phyloP scores from a whole-genome alignment of 1,140 invertebrate species.

The Lepidotrigona ventralis region DNA sequence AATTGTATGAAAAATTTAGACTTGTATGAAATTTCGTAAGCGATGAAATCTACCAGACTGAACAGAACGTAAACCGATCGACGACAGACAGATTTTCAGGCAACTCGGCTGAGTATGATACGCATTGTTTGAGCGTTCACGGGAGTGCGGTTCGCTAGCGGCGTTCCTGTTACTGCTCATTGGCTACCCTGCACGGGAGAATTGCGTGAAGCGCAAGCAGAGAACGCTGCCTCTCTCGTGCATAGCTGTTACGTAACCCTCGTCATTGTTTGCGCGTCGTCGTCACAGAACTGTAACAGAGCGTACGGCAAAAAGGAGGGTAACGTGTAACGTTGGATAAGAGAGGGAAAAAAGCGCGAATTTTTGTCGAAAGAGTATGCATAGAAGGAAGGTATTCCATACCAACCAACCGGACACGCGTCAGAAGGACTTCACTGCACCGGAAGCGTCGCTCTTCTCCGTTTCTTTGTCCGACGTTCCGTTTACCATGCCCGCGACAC shows the following conservation, averaged over 20 bases:
- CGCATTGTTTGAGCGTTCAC: conserved; percentile 61
- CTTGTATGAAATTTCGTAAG: background rate
- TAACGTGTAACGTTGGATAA: conserved; percentile 38
- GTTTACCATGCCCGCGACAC: conserved; percentile 19
- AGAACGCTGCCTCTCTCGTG: conserved; percentile 53
- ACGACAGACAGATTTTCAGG: conserved; percentile 58
- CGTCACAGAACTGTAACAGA: conserved; percentile 52
- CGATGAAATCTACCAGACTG: background rate
- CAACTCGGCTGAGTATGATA: conserved; percentile 60
- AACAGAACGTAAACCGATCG: background rate
- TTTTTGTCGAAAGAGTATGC: conserved; percentile 47
- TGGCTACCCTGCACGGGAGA: conserved; percentile 56
- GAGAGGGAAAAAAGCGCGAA: conserved; percentile 48
- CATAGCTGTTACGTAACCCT: conserved; percentile 63
- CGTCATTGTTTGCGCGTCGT: conserved; percentile 67
- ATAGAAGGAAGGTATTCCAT: conserved; percentile 43
- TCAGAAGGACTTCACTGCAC: conserved; percentile 52
- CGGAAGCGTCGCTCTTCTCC: conserved; percentile 51
- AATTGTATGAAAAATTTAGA: no score
- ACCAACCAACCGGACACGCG: conserved; percentile 51
- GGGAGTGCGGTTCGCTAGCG: conserved; percentile 46
- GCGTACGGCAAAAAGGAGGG: conserved; percentile 57
- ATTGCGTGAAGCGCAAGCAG: conserved; percentile 42
- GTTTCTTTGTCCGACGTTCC: conserved; percentile 45
- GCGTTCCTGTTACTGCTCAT: conserved; percentile 58